phyloP scores from a whole-genome alignment of 2,888 invertebrate genomes.

The Latrodectus hesperus region DNA sequence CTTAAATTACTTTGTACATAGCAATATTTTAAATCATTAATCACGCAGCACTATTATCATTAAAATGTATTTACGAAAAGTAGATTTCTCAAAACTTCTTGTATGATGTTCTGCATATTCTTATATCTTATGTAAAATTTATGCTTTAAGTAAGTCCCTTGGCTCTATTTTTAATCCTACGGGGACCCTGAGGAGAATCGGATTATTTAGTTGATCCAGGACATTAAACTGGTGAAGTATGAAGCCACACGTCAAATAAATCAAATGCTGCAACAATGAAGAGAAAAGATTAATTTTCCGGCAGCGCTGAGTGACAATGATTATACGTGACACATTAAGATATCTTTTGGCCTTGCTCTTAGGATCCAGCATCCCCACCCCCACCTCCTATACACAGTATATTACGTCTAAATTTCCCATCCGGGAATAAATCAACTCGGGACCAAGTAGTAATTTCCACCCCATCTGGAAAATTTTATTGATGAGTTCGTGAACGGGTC shows the following conservation, averaged over 20 bases:
- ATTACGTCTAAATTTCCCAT: not conserved
- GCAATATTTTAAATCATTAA: too few species aligned
- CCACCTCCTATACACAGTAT: not conserved
- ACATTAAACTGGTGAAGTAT: not conserved
- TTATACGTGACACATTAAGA: constrained; percentile 41
- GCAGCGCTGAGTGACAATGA: constrained; percentile 19
- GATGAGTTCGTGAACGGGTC: constrained; percentile 6
- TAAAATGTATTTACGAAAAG: too few species aligned
- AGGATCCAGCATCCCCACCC: not conserved
- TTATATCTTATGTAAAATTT: too few species aligned
- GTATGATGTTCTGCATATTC: too few species aligned
- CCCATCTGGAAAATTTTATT: constrained; percentile 36
- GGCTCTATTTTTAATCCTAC: too few species aligned
- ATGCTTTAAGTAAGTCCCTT: too few species aligned
- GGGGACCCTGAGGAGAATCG: too few species aligned
- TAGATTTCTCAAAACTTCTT: too few species aligned
- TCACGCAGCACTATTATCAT: too few species aligned
- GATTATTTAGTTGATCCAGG: too few species aligned
- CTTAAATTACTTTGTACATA: too few species aligned
- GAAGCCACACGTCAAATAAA: constrained; percentile 15
- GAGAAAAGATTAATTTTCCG: constrained; percentile 40
- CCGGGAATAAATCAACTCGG: constrained; percentile 33
- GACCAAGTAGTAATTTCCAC: constrained; percentile 13
- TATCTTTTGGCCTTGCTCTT: not conserved
- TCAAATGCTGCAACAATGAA: constrained; percentile 24